These are phyloP conservation scores for Halichoeres trimaculatus DNA, from an alignment of 2,113 vertebrate species.

Conservation along the genomic window DNA sequence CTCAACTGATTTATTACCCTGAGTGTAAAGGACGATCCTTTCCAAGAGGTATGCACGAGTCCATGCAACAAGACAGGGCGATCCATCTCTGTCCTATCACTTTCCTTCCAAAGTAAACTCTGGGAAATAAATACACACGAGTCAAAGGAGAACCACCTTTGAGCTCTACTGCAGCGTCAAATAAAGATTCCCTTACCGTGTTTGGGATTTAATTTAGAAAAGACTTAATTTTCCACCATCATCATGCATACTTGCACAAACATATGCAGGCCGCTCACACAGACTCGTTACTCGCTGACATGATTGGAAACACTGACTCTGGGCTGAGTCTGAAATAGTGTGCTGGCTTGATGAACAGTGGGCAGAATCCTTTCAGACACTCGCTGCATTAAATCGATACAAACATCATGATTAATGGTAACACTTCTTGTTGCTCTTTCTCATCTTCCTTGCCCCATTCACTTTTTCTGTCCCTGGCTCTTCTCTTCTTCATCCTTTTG, in stretches of 20 bases:
- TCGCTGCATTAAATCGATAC: constrained; percentile 49
- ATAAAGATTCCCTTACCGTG: neutral
- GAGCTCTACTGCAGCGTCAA: neutral
- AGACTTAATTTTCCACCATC: constrained; percentile 63
- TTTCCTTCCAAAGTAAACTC: constrained; percentile 36
- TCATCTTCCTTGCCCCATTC: constrained; percentile 24
- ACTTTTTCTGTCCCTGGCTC: neutral
- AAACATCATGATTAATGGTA: constrained; percentile 50
- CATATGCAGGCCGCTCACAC: constrained; percentile 48
- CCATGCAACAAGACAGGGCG: constrained; percentile 26
- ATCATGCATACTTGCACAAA: constrained; percentile 40
- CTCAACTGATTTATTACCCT: constrained; percentile 48
- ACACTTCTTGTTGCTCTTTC: constrained; percentile 22
- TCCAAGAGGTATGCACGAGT: constrained; percentile 17
- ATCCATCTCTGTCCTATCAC: constrained; percentile 42
- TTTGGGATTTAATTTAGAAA: constrained; percentile 32
- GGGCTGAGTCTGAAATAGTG: constrained; percentile 22
- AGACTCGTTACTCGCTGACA: constrained; percentile 47
- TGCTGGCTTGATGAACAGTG: constrained; percentile 36
- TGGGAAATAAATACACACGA: constrained; percentile 22
- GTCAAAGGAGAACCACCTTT: constrained; percentile 11
- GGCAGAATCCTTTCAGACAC: constrained; percentile 47
- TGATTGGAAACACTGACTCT: constrained; percentile 56
- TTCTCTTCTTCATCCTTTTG: constrained; percentile 22
- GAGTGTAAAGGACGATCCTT: constrained; percentile 31